Percentiles rank a stretch among this genome's conserved stretches.
These are phyloP conservation scores for Sapayoa aenigma DNA, from an alignment of 2,113 vertebrate genomes.

Conservation along the genomic window DNA sequence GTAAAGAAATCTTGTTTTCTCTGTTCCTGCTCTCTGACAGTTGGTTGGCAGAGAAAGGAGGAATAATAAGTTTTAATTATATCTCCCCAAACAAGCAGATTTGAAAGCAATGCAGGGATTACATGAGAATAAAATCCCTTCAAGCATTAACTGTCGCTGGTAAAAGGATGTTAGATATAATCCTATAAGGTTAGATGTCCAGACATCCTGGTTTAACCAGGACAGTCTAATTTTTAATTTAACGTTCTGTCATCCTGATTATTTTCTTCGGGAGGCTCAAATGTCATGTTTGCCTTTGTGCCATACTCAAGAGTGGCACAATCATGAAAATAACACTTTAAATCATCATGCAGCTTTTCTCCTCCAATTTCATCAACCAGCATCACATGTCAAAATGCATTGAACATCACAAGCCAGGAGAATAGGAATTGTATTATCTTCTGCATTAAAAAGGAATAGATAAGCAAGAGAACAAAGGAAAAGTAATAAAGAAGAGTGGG, in stretches of 20 bases:
- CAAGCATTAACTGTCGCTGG: conserved; percentile 61
- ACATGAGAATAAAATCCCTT: conserved; percentile 65
- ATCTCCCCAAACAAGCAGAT: conserved; percentile 71
- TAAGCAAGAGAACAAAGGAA: conserved; percentile 50
- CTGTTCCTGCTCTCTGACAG: conserved; percentile 61
- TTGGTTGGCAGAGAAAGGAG: conserved; percentile 67
- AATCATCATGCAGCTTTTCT: conserved; percentile 65
- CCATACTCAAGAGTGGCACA: conserved; percentile 50
- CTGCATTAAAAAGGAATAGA: conserved; percentile 55
- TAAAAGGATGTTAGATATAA: conserved; percentile 65
- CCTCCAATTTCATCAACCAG: conserved; percentile 61
- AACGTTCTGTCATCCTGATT: conserved; percentile 61
- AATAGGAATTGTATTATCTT: conserved; percentile 57
- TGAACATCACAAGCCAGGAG: conserved; percentile 49
- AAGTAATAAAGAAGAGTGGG: conserved; percentile 24
- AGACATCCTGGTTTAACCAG: conserved; percentile 59
- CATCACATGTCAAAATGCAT: conserved; percentile 65
- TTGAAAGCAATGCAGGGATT: conserved; percentile 73
- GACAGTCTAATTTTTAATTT: conserved; percentile 70
- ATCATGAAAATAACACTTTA: conserved; percentile 64
- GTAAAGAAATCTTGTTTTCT: conserved; percentile 64
- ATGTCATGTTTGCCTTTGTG: conserved; percentile 58
- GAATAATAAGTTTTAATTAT: conserved; percentile 78
- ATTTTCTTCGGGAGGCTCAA: conserved; percentile 55
- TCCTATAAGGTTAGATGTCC: conserved; percentile 70